Evolutionary conservation across 1,140 invertebrate genomes (phyloP), one percentile per base, ranked within the genome.

Genomic region (Parapsyche elsis): DNA sequence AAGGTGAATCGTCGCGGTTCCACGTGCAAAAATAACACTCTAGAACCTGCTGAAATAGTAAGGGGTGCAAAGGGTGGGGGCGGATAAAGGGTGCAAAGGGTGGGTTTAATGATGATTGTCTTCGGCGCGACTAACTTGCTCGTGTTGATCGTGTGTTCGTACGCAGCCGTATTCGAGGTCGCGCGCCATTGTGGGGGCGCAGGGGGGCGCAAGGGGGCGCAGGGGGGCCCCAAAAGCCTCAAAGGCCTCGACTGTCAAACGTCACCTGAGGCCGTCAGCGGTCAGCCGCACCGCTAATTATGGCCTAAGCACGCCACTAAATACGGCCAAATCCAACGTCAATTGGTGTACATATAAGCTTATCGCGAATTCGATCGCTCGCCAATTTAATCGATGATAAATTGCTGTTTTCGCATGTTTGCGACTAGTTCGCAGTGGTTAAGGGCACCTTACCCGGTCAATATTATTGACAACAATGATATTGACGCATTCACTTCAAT

Each of bases 261-360:
- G 71, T 73, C 71, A 73, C 30, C 16, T 10, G 38, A 73, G 71
- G 45, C 45, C 38, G 45, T 49, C 24, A 14, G 5, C 67, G 14
- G 16, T 9, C 71, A 71, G 1, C 71, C 16, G 16, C 16, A 16
- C 38, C 38, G 12, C 16, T n/a, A 16, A 12, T 38, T n/a, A 14
- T 38, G 38, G 24, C 14, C 67, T 53, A 53, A 53, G 16, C 49
- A 16, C 49, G 49, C 16, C 16, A 21, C 59, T 4, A 53, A 61
- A 5, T 61, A 61, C 21, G 59, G 21, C 59, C 21, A 21, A 9
- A 4, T 38, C 30, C 30, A 38, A 38, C 30, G 30, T 38, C 30
- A 38, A 4, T 38, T 4, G 7, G 30, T 38, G 30, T 1, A 38
- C 30, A 7, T 7, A n/a, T n/a, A n/a, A n/a, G 30, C 30, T 38